These are phyloP conservation scores for Bucco capensis DNA, from an alignment of 2,113 vertebrate genomes.

Conservation along the genomic window DNA sequence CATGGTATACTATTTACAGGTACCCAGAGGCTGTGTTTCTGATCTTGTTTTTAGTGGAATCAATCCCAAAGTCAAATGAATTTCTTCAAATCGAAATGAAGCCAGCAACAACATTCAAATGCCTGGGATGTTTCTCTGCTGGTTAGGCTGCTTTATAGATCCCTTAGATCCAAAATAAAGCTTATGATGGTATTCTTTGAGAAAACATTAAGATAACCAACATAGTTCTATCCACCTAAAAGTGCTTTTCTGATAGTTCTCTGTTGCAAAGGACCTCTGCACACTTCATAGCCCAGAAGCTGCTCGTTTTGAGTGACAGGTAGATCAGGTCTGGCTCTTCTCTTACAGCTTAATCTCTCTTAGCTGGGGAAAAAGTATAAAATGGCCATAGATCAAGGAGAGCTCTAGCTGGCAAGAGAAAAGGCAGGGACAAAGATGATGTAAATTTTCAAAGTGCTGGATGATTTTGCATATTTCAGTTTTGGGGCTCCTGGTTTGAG, in stretches of 20 bases:
- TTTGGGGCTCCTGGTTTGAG: not conserved
- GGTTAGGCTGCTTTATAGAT: not conserved
- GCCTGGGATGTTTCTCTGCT: not conserved
- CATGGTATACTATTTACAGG: not conserved
- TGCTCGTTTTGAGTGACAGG: conserved; percentile 17
- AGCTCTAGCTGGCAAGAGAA: not conserved
- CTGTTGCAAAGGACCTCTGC: not conserved
- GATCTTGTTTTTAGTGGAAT: not conserved
- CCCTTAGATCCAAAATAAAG: not conserved
- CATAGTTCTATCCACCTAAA: not conserved
- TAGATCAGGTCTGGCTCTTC: conserved; percentile 1
- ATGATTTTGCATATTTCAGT: not conserved
- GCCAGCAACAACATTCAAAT: not conserved
- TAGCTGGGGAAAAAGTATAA: not conserved
- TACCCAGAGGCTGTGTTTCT: not conserved
- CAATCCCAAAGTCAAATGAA: not conserved
- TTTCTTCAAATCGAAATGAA: not conserved
- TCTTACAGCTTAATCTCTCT: not conserved
- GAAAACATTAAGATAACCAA: not conserved
- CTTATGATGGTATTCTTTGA: not conserved
- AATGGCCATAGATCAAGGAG: not conserved
- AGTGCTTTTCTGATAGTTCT: not conserved
- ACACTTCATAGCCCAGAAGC: not conserved
- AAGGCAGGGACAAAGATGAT: not conserved
- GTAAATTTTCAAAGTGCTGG: not conserved